phyloP scores from a whole-genome alignment of 2,888 invertebrate species.

The Dasypogon diadema region DNA sequence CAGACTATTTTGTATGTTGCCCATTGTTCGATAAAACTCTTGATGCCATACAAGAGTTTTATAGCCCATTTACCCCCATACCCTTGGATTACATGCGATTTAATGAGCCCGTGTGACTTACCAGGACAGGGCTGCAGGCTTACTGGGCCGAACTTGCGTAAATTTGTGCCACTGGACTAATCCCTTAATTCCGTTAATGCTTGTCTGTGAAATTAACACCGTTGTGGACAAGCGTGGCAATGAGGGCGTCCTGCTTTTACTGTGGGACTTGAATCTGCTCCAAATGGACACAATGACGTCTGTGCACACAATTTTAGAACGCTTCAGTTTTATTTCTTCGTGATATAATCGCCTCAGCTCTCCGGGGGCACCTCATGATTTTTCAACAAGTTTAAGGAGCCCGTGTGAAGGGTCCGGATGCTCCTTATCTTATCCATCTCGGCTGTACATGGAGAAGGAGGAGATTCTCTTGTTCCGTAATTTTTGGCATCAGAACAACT shows the following conservation, averaged over 20 bases:
- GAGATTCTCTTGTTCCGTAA: background rate
- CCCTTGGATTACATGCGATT: constrained; percentile 51
- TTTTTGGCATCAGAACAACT: constrained; percentile 4
- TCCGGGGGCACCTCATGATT: background rate
- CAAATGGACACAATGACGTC: no score
- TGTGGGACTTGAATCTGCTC: no score
- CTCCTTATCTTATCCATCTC: background rate
- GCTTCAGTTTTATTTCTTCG: background rate
- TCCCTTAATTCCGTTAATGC: constrained; percentile 66
- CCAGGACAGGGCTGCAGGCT: background rate
- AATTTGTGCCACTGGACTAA: constrained; percentile 62
- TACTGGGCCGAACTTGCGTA: constrained; percentile 39
- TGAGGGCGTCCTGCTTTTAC: no score
- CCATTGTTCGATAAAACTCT: constrained; percentile 39
- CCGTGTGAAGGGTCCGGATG: background rate
- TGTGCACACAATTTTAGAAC: no score
- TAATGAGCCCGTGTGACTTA: background rate
- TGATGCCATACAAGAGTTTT: constrained; percentile 42
- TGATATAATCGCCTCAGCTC: background rate
- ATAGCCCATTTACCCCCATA: constrained; percentile 53
- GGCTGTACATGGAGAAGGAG: background rate
- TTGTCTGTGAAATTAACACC: background rate
- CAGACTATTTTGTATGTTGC: background rate
- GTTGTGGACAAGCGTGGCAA: no score
- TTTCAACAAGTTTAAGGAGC: constrained; percentile 13